Percentiles rank a stretch among this genome's conserved stretches.
Evolutionary conservation across 1,140 invertebrate species (phyloP).

Genomic region (Zaprionus camerounensis): DNA sequence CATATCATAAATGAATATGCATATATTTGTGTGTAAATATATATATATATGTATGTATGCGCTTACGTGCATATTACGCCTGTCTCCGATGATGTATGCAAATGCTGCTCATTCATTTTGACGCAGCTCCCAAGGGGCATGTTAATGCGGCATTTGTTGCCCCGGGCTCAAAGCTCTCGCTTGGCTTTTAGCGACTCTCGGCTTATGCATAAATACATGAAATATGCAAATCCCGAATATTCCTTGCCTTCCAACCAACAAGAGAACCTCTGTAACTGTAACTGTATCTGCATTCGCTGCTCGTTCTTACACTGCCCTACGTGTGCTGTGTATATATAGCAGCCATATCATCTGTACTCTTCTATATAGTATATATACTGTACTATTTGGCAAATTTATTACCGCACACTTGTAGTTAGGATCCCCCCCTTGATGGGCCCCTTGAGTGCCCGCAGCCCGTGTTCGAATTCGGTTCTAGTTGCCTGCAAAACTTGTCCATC

Average conservation of each 20-base stretch:
- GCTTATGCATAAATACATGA: constrained; percentile 62
- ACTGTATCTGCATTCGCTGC: neutral
- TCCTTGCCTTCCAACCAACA: neutral
- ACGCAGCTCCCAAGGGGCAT: constrained; percentile 60
- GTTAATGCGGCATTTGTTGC: constrained; percentile 63
- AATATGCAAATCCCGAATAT: constrained; percentile 64
- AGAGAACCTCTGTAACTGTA: constrained; percentile 11
- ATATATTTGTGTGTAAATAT: neutral
- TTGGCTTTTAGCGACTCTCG: constrained; percentile 69
- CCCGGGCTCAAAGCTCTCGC: constrained; percentile 47
- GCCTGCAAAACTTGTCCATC: constrained; percentile 33
- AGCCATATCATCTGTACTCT: constrained; percentile 1
- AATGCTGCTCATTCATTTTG: constrained; percentile 60
- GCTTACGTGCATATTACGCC: constrained; percentile 29
- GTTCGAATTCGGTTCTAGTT: constrained; percentile 39
- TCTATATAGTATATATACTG: constrained; percentile 2
- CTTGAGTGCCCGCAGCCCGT: constrained; percentile 4
- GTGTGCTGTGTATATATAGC: constrained; percentile 3
- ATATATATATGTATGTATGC: neutral
- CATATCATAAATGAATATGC: neutral
- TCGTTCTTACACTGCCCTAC: neutral
- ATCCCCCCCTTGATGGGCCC: constrained; percentile 17
- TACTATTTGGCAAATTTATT: constrained; percentile 26
- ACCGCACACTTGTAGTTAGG: constrained; percentile 25
- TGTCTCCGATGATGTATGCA: constrained; percentile 46